Evolutionary conservation across 2,797 vertebrate genomes (phyloP), one percentile per base, ranked within the genome.

Genomic region (Cynopterus sphinx): DNA sequence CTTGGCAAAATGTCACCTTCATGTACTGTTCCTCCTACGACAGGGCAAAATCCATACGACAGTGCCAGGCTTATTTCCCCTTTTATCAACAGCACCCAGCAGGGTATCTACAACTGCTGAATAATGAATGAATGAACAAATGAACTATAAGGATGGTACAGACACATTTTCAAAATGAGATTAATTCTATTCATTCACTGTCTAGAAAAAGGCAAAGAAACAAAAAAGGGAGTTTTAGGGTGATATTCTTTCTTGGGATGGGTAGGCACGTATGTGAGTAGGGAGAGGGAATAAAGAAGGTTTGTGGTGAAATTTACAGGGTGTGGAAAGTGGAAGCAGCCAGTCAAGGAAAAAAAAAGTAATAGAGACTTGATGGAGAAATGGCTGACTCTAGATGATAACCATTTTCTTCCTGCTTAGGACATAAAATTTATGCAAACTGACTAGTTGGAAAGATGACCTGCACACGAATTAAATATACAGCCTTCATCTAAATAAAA

Each of bases 381-480:
- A 93, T 89, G 2, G 36, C 2, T 88, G 74, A 55, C 5, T 65
- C 67, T 26, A 68, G 63, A 73, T 17, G 33, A 63, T 55, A 90
- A 90, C 33, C 9, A 75, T 55, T 74, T 90, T 70, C 41, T 86
- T 88, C 77, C 16, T 70, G 41, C 21, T 83, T 51, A 86, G 81
- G 85, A 92, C 41, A 82, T 57, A 67, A 96, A 89, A 95, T 92
- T 49, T 92, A 97, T 68, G 85, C 3, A 95, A 36, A 75, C 10
- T 93, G n/a, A 43, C 46, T 95, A 95, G 77, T 26, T 91, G 53
- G 92, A 49, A 96, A 96, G 57, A 91, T 91, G 71, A 91, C 87
- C 36, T 81, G 46, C 87, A 90, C 78, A 96, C 1, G 83, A 96
- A 91, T 90, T 78, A 97, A 95, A 95, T 94, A 92, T 16, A 95